phyloP scores from a whole-genome alignment of 92 coral and sea anemone species.

The Palythoa grandis region DNA sequence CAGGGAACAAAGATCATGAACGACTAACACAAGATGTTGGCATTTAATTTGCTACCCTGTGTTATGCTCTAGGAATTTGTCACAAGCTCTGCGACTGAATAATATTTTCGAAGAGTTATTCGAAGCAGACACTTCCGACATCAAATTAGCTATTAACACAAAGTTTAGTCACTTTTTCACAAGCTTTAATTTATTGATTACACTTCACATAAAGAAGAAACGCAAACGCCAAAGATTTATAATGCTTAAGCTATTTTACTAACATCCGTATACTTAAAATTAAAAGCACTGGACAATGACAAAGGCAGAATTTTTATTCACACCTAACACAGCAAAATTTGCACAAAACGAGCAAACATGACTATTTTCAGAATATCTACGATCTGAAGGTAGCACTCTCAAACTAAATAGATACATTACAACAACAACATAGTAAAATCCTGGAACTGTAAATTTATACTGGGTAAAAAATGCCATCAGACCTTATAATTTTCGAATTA shows the following conservation, averaged over 20 bases:
- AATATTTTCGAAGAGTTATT: too few relatives aligned
- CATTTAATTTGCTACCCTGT: too few relatives aligned
- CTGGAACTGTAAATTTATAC: neutral
- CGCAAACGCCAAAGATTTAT: neutral
- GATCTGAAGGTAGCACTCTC: neutral
- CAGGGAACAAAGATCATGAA: too few relatives aligned
- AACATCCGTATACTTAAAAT: neutral
- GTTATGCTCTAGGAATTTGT: too few relatives aligned
- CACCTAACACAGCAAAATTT: neutral
- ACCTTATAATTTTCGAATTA: neutral
- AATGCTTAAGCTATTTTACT: neutral
- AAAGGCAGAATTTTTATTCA: neutral
- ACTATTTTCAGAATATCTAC: neutral
- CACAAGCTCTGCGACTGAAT: too few relatives aligned
- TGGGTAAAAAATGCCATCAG: slow-evolving; percentile 20
- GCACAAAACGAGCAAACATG: neutral
- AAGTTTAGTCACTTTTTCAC: neutral
- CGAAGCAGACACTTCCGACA: too few relatives aligned
- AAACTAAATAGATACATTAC: neutral
- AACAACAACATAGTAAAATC: neutral
- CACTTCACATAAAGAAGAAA: neutral
- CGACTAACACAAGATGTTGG: too few relatives aligned
- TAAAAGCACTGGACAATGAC: slow-evolving; percentile 1
- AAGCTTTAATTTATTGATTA: neutral
- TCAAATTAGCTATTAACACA: neutral